Evolutionary conservation across 2,888 invertebrate species (phyloP).

Genomic region (Julus scanicus): DNA sequence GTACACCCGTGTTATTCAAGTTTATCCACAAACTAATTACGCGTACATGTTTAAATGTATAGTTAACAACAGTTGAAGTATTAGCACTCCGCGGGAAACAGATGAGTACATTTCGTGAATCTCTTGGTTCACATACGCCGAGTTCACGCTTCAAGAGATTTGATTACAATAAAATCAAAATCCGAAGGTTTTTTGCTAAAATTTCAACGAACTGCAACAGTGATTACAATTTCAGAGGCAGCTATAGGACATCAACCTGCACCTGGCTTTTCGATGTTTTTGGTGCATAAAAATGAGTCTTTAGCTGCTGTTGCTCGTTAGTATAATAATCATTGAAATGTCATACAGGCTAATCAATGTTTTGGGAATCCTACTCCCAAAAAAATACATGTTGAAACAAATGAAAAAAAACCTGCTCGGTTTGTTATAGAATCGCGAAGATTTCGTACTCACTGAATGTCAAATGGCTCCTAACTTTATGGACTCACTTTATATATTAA

Average conservation of each 20-base stretch:
- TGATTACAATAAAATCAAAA: conserved; percentile 25
- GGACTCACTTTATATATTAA: too few relatives aligned
- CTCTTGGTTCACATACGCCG: background rate
- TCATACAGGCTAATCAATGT: background rate
- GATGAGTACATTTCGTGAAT: background rate
- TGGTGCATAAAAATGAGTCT: background rate
- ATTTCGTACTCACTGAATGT: too few relatives aligned
- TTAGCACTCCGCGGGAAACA: too few relatives aligned
- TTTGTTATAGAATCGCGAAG: too few relatives aligned
- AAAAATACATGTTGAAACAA: too few relatives aligned
- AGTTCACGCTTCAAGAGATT: background rate
- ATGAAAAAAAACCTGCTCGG: too few relatives aligned
- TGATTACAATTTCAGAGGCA: conserved; percentile 33
- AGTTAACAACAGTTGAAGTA: background rate
- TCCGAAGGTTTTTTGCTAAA: background rate
- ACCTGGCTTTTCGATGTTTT: background rate
- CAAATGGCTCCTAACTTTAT: too few relatives aligned
- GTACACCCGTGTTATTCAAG: background rate
- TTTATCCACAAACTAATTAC: conserved; percentile 8
- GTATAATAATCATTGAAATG: background rate
- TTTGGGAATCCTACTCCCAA: too few relatives aligned
- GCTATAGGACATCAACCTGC: background rate
- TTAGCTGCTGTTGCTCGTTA: background rate
- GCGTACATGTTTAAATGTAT: background rate
- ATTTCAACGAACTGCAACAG: conserved; percentile 4